Conservation (phyloP, 2,797 vertebrate genomes). For the Spinibarbus caldwelli region DNA sequence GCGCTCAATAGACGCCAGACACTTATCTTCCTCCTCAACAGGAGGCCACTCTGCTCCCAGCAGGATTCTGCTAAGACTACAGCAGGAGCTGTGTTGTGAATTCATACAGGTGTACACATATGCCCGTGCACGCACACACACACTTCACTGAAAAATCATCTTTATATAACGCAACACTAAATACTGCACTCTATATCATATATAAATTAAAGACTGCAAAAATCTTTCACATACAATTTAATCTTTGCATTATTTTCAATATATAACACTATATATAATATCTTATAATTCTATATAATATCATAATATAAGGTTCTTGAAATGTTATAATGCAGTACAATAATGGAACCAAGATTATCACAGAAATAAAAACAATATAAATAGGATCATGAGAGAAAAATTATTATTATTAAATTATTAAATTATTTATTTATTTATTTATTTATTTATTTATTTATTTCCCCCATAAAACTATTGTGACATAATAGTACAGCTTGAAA, state of each 20-base stretch:
- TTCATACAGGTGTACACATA: constrained; percentile 17
- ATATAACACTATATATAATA: neutral
- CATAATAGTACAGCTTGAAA: neutral
- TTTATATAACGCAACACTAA: neutral
- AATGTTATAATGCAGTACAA: neutral
- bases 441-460: neutral
- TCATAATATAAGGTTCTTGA: neutral
- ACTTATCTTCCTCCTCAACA: constrained; percentile 46
- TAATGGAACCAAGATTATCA: neutral
- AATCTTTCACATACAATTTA: neutral
- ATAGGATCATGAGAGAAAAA: neutral
- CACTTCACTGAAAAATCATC: neutral
- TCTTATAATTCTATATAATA: neutral
- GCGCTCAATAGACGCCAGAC: constrained; percentile 44
- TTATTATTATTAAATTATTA: no score
- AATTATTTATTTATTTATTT: neutral
- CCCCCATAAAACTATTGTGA: neutral
- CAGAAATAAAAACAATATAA: neutral
- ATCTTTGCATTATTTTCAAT: neutral
- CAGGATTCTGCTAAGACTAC: constrained; percentile 13
- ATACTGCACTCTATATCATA: neutral
- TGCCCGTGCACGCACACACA: neutral
- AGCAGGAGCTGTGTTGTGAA: constrained; percentile 13
- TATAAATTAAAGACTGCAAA: neutral
- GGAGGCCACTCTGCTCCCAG: constrained; percentile 14